Evolutionary conservation across 2,888 invertebrate genomes (phyloP).

Genomic region (Pollenia labialis): DNA sequence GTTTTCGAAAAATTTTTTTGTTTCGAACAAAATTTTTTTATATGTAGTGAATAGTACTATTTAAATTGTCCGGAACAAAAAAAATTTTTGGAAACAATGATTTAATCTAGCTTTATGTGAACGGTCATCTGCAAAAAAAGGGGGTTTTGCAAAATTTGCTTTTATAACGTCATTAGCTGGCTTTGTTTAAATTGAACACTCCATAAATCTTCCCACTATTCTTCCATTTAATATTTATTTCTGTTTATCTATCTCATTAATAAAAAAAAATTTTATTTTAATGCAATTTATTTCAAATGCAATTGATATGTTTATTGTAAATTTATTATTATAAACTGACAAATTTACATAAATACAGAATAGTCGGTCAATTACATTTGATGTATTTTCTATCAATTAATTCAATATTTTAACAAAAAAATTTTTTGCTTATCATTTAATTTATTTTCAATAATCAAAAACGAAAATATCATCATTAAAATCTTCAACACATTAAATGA

Average conservation of each 20-base stretch:
- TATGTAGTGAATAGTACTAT: no score
- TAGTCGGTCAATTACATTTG: conserved; percentile 21
- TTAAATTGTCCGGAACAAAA: no score
- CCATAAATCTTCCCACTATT: background rate
- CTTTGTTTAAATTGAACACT: background rate
- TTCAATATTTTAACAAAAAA: background rate
- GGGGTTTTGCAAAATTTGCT: no score
- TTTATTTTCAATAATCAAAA: conserved; percentile 14
- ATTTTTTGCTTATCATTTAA: conserved; percentile 7
- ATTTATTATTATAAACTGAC: background rate
- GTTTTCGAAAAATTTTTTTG: no score
- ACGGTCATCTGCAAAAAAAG: no score
- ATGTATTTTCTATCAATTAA: conserved; percentile 20
- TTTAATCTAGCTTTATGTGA: no score
- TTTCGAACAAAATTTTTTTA: no score
- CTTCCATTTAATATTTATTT: background rate
- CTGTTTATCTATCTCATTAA: background rate
- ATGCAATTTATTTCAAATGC: conserved; percentile 7
- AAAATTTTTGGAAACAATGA: no score
- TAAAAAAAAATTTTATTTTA: conserved; percentile 13
- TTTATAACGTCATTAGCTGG: no score
- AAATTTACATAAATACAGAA: background rate
- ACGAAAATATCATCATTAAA: background rate
- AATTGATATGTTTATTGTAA: conserved; percentile 2
- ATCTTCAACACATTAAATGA: background rate